Conservation (phyloP, 2,888 invertebrate genomes). For the Hypomecis punctinalis region DNA sequence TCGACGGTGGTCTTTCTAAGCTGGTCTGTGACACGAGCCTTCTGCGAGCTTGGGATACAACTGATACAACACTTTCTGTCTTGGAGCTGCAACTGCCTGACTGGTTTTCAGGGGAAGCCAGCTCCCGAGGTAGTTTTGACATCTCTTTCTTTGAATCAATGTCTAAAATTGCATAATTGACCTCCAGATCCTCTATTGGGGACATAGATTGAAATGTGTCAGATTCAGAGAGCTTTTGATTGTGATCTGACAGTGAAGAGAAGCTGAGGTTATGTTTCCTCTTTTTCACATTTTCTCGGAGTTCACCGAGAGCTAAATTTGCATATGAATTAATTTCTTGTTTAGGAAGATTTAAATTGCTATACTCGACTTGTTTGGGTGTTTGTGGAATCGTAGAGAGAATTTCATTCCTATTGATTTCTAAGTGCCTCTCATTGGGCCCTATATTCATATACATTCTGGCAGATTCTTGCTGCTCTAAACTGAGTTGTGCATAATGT, state of each 20-base stretch:
- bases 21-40: conserved; percentile 70
- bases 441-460: conserved; percentile 78
- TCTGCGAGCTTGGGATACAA: conserved; percentile 62
- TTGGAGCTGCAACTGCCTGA: conserved; percentile 62
- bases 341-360: conserved; percentile 67
- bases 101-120: conserved; percentile 66
- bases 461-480: conserved; percentile 69
- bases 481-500: conserved; percentile 76
- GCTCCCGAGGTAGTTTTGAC: conserved; percentile 54
- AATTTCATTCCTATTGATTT: conserved; percentile 59
- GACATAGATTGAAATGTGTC: conserved; percentile 76
- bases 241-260: conserved; percentile 55
- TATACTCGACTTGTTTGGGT: conserved; percentile 74
- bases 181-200: conserved; percentile 71
- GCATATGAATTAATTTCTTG: conserved; percentile 74
- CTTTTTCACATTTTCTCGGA: conserved; percentile 64
- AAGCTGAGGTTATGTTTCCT: conserved; percentile 56
- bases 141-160: conserved; percentile 86
- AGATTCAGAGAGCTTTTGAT: conserved; percentile 75
- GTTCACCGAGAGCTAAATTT: conserved; percentile 72
- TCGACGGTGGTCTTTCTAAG: conserved; percentile 58
- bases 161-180: conserved; percentile 93
- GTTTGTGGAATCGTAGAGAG: conserved; percentile 69
- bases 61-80: conserved; percentile 65
- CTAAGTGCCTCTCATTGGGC: conserved; percentile 59